Evolutionary conservation across 2,797 vertebrate genomes (phyloP).

Genomic region (Pyrocephalus nanus): DNA sequence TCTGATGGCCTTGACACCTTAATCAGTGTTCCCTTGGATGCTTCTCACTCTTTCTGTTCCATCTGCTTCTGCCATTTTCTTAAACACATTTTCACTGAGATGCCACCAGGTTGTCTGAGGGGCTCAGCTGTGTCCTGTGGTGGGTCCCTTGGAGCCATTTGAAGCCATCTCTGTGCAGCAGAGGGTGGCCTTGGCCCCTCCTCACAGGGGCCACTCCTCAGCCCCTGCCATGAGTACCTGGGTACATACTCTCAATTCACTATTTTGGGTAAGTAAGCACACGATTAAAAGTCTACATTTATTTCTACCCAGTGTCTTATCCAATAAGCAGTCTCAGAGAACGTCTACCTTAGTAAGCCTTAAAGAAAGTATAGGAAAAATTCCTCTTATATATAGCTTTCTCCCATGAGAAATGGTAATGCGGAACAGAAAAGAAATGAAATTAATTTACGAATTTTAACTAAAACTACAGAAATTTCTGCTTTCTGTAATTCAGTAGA

Average conservation of each 20-base stretch:
- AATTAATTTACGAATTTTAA: not conserved
- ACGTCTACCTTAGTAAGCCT: not conserved
- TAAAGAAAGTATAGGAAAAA: not conserved
- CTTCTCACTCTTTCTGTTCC: not conserved
- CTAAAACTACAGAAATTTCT: not conserved
- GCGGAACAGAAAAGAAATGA: not conserved
- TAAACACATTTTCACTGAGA: not conserved
- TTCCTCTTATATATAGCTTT: not conserved
- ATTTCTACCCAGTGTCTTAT: not conserved
- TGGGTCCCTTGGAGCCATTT: rapidly evolving
- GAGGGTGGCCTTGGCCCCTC: rapidly evolving
- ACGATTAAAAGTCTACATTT: not conserved
- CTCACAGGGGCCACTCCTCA: not conserved
- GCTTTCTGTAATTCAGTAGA: not conserved
- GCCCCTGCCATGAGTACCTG: rapidly evolving
- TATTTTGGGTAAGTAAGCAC: not conserved
- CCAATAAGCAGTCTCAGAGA: not conserved
- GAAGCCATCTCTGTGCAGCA: not conserved
- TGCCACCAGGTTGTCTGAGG: not conserved
- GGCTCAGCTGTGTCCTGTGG: rapidly evolving
- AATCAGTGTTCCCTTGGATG: not conserved
- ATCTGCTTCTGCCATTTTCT: not conserved
- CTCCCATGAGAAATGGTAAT: not conserved
- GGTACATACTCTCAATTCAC: not conserved
- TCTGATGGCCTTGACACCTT: not conserved